A percentile compares a stretch with the other conserved stretches of the same genome.
Evolutionary conservation across 1,140 invertebrate species (phyloP).

Genomic region (Aphaenogaster floridana): DNA sequence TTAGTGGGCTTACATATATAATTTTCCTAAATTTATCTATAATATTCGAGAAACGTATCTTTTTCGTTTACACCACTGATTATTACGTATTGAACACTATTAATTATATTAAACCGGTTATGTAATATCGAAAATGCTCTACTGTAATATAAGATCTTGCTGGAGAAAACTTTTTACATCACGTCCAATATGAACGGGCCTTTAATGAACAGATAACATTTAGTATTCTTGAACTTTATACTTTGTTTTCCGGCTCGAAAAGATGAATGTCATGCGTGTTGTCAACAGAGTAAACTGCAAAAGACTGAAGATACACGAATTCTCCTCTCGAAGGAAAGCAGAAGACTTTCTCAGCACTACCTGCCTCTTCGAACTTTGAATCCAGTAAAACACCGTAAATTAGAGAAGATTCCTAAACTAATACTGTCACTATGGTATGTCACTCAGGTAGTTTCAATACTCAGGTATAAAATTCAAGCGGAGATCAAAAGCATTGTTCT

Average conservation of each 20-base stretch:
- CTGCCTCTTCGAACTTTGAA: not conserved
- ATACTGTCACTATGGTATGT: not conserved
- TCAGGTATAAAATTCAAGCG: slow-evolving; percentile 5
- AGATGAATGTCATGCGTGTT: not conserved
- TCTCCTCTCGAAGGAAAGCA: not conserved
- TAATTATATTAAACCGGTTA: not conserved
- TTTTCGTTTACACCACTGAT: not conserved
- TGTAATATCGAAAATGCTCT: not conserved
- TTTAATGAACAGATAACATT: slow-evolving; percentile 21
- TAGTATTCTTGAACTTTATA: slow-evolving; percentile 47
- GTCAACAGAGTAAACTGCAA: not conserved
- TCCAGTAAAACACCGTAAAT: not conserved
- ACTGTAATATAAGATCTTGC: not conserved
- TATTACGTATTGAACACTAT: not conserved
- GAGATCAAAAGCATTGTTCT: not conserved
- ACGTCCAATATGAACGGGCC: not conserved
- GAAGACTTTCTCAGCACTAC: not conserved
- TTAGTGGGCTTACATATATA: not conserved
- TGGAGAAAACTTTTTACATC: not conserved
- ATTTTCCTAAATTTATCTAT: not conserved
- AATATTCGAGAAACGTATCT: not conserved
- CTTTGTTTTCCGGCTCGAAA: not conserved
- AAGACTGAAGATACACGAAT: not conserved
- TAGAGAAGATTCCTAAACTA: no score
- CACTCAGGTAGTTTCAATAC: slow-evolving; percentile 2